These are phyloP conservation scores for Rotaria magnacalcarata DNA, from an alignment of 2,888 invertebrate species.

Conservation along the genomic window DNA sequence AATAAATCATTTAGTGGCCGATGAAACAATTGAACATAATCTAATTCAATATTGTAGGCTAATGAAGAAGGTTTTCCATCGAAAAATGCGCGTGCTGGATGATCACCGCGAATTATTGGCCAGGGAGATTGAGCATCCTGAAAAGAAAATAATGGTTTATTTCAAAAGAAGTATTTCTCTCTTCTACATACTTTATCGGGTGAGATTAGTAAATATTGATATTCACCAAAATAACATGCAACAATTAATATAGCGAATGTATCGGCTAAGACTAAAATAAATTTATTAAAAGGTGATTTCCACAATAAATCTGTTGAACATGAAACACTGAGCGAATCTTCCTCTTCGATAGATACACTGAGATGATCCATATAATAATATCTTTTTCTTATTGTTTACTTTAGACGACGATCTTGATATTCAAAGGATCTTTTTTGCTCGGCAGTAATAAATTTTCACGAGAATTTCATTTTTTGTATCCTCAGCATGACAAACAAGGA, in stretches of 20 bases:
- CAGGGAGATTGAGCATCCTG: constrained; percentile 18
- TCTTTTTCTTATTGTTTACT: too few relatives aligned
- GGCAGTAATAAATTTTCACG: too few relatives aligned
- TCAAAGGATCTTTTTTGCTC: too few relatives aligned
- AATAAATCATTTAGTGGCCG: constrained; percentile 35
- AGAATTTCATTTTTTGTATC: too few relatives aligned
- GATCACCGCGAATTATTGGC: constrained; percentile 33
- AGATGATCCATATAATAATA: too few relatives aligned
- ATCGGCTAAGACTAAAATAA: not conserved
- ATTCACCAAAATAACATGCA: constrained; percentile 17
- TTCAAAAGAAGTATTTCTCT: not conserved
- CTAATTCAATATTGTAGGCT: constrained; percentile 30
- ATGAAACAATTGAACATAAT: constrained; percentile 18
- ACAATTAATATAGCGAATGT: constrained; percentile 28
- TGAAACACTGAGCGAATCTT: too few relatives aligned
- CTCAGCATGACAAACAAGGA: too few relatives aligned
- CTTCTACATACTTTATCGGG: not conserved
- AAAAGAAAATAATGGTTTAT: not conserved
- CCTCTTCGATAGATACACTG: too few relatives aligned
- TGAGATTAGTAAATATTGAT: not conserved
- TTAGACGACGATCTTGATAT: too few relatives aligned
- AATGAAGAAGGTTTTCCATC: constrained; percentile 18
- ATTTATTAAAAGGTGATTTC: not conserved
- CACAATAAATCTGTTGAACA: too few relatives aligned
- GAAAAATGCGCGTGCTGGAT: constrained; percentile 4